Conservation (phyloP, 1,140 invertebrate genomes). For the Atta cephalotes region DNA sequence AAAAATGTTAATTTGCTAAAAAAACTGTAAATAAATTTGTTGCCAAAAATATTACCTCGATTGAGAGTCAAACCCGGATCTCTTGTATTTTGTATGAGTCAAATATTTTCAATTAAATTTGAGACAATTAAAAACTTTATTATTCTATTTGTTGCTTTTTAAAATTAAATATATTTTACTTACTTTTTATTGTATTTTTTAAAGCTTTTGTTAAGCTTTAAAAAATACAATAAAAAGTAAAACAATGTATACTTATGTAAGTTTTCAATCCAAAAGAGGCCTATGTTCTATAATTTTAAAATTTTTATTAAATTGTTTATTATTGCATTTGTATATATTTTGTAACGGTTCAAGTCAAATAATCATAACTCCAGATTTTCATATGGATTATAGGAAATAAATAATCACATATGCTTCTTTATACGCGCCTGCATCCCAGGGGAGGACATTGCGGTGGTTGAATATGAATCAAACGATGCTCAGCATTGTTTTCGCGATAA, state of each 20-base stretch:
- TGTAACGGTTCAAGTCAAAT: background rate
- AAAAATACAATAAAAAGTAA: background rate
- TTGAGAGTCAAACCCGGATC: no score
- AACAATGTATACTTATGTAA: background rate
- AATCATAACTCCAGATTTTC: background rate
- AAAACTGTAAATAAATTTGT: no score
- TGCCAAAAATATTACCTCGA: no score
- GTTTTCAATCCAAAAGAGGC: background rate
- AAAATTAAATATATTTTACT: background rate
- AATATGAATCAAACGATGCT: constrained; percentile 71
- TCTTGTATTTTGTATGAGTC: no score
- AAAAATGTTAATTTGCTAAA: no score
- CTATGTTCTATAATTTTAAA: background rate
- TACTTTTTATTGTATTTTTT: no score
- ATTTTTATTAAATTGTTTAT: constrained; percentile 3
- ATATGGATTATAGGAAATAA: background rate
- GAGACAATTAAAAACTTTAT: no score
- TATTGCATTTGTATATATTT: background rate
- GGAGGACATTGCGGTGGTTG: constrained; percentile 25
- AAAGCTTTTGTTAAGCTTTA: background rate
- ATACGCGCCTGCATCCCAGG: background rate
- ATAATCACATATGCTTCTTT: background rate
- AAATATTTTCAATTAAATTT: background rate
- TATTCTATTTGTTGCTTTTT: no score
- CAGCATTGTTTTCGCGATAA: constrained; percentile 82